phyloP scores from a whole-genome alignment of 2,797 vertebrate genomes.

The Lophotriccus pileatus region DNA sequence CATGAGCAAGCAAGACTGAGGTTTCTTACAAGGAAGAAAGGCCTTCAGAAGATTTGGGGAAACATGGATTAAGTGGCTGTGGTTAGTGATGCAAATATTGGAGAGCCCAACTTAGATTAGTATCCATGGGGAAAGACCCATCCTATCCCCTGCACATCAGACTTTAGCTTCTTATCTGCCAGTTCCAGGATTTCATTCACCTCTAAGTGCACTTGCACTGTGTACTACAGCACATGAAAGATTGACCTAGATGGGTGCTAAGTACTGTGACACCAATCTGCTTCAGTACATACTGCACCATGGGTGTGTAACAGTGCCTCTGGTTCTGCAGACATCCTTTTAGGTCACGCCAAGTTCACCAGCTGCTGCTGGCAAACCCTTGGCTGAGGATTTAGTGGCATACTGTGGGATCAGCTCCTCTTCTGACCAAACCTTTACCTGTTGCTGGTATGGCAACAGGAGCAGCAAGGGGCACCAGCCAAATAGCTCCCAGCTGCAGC shows the following conservation, averaged over 20 bases:
- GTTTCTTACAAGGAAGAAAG: background rate
- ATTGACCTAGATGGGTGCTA: background rate
- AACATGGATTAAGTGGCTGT: background rate
- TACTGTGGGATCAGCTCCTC: background rate
- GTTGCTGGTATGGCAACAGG: background rate
- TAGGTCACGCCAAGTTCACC: background rate
- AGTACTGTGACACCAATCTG: background rate
- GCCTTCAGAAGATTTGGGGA: background rate
- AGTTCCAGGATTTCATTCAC: background rate
- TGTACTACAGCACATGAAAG: background rate
- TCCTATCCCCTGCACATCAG: background rate
- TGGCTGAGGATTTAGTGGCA: background rate
- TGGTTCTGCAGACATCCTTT: background rate
- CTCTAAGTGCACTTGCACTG: background rate
- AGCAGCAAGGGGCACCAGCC: accelerated
- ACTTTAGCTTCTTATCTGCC: background rate
- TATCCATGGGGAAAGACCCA: background rate
- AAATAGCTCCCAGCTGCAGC: background rate
- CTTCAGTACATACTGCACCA: background rate
- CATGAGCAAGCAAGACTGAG: background rate
- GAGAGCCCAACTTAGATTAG: background rate
- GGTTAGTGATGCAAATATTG: background rate
- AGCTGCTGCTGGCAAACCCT: background rate
- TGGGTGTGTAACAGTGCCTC: background rate
- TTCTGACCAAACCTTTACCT: background rate